These are phyloP conservation scores for Corythornis cristatus DNA, from an alignment of 2,113 vertebrate genomes.

Conservation along the genomic window DNA sequence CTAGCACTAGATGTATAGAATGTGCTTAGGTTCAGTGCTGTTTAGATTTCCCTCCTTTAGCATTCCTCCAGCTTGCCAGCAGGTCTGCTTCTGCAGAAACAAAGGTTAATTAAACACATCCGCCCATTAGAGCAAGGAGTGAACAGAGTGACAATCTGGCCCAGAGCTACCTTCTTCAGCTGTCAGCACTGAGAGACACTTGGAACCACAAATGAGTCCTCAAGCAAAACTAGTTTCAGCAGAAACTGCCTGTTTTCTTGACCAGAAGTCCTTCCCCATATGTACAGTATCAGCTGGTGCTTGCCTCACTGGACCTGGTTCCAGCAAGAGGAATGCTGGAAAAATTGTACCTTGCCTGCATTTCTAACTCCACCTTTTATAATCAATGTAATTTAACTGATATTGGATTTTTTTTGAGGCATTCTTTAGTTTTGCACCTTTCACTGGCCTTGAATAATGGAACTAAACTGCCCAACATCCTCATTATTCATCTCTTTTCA, in stretches of 20 bases:
- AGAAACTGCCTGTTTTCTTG: conserved; percentile 39
- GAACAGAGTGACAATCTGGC: conserved; percentile 41
- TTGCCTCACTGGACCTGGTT: neutral
- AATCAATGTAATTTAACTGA: neutral
- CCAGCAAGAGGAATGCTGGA: neutral
- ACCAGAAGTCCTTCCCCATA: neutral
- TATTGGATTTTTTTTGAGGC: neutral
- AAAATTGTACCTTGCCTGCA: neutral
- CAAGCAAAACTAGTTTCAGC: conserved; percentile 48
- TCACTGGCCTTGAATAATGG: neutral
- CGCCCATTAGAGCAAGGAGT: conserved; percentile 44
- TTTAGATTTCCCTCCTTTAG: conserved; percentile 20
- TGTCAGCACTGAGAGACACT: conserved; percentile 60
- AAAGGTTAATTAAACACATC: conserved; percentile 70
- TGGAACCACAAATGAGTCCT: conserved; percentile 46
- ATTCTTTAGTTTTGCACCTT: neutral
- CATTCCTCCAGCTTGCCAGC: conserved; percentile 51
- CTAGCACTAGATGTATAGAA: neutral
- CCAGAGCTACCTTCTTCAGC: conserved; percentile 60
- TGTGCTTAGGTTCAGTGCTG: neutral
- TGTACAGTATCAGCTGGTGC: conserved; percentile 2
- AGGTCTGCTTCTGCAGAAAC: conserved; percentile 53
- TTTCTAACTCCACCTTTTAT: neutral
- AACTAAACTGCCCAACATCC: neutral
- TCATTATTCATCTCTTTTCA: neutral